Evolutionary conservation across 1,140 invertebrate genomes (phyloP).

Genomic region (Drosophila repleta): DNA sequence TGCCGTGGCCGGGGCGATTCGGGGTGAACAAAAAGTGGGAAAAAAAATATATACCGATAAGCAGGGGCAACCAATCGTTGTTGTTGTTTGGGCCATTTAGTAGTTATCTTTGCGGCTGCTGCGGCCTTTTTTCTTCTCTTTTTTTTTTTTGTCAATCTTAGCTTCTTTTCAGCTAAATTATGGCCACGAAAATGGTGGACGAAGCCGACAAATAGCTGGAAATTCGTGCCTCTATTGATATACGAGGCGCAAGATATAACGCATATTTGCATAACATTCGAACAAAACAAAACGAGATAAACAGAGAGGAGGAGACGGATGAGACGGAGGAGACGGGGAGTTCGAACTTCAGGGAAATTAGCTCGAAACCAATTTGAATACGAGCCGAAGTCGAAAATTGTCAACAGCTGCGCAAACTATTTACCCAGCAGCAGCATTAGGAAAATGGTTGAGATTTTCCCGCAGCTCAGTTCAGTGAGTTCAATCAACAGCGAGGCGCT

Average conservation of each 20-base stretch:
- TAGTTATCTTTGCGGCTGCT: constrained; percentile 26
- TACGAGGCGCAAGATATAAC: constrained; percentile 10
- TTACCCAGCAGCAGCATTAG: neutral
- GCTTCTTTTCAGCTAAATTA: constrained; percentile 30
- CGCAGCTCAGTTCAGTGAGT: neutral
- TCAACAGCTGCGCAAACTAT: constrained; percentile 1
- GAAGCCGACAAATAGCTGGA: constrained; percentile 2
- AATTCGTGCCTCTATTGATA: constrained; percentile 23
- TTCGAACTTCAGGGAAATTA: neutral
- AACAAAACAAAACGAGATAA: constrained; percentile 26
- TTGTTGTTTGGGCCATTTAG: constrained; percentile 29
- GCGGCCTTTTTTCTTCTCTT: neutral
- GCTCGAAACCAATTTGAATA: neutral
- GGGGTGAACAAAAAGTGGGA: neutral
- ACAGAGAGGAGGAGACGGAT: neutral
- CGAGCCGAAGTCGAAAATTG: neutral
- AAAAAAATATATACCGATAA: constrained; percentile 54
- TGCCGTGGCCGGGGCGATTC: constrained; percentile 5
- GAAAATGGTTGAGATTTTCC: neutral
- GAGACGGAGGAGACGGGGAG: neutral
- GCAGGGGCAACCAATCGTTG: constrained; percentile 44
- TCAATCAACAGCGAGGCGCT: constrained; percentile 2
- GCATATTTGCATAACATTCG: constrained; percentile 40
- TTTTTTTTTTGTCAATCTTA: constrained; percentile 20
- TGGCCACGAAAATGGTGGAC: neutral